A percentile compares a stretch with the other conserved stretches of the same genome.
Evolutionary conservation across 2,888 invertebrate species (phyloP).

Genomic region (Cistogaster globosa): DNA sequence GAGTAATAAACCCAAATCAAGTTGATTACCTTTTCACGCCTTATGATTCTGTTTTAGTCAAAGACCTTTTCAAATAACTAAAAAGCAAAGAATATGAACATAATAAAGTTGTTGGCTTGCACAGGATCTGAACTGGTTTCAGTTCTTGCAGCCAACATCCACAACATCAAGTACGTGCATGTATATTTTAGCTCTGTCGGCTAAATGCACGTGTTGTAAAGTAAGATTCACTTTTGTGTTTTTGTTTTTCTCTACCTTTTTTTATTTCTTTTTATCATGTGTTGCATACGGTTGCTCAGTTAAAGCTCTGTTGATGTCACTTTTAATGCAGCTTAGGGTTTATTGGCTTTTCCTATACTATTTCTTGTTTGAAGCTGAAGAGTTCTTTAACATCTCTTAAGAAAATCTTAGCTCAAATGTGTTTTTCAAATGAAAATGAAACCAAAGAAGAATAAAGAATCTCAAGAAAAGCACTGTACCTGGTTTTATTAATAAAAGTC

Average conservation of each 20-base stretch:
- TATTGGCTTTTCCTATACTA: slow-evolving; percentile 49
- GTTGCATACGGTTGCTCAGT: slow-evolving; percentile 53
- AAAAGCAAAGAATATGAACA: slow-evolving; percentile 6
- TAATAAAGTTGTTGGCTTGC: slow-evolving; percentile 48
- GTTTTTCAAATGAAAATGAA: slow-evolving; percentile 75
- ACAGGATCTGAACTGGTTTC: slow-evolving; percentile 72
- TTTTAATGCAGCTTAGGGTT: slow-evolving; percentile 72
- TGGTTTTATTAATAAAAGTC: slow-evolving; percentile 37
- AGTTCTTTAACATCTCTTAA: slow-evolving; percentile 52
- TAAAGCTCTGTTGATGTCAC: slow-evolving; percentile 63
- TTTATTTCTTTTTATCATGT: slow-evolving; percentile 38
- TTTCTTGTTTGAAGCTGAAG: slow-evolving; percentile 55
- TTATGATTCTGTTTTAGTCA: slow-evolving; percentile 51
- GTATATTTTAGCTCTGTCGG: slow-evolving; percentile 16
- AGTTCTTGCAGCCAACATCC: slow-evolving; percentile 43
- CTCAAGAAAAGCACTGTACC: slow-evolving; percentile 70
- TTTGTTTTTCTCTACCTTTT: slow-evolving; percentile 56
- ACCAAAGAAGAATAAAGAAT: slow-evolving; percentile 69
- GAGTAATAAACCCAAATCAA: background rate
- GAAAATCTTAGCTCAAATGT: slow-evolving; percentile 62
- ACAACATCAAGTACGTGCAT: slow-evolving; percentile 6
- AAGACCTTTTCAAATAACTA: background rate
- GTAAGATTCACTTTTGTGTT: slow-evolving; percentile 79
- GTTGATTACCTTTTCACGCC: slow-evolving; percentile 60
- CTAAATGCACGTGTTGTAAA: slow-evolving; percentile 71